Percentiles rank a stretch among this genome's conserved stretches.
Evolutionary conservation across 1,140 invertebrate genomes (phyloP).

Genomic region (Nebria ingens): DNA sequence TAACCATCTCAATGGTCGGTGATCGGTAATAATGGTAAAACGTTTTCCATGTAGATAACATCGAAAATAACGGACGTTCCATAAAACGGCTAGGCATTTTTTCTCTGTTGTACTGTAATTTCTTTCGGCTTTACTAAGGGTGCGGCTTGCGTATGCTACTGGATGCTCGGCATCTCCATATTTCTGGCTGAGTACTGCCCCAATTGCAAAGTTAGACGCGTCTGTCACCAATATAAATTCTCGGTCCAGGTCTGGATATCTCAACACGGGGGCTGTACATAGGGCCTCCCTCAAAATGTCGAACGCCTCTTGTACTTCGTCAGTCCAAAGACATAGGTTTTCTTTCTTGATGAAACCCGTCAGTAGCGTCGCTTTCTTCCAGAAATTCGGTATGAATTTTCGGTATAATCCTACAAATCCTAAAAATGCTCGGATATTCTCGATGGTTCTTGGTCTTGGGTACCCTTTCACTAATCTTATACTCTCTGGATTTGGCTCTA

Average conservation of each 20-base stretch:
- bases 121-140: conserved; percentile 21
- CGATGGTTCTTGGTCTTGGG: not conserved
- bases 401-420: not conserved
- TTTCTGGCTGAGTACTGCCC: not conserved
- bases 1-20: not conserved
- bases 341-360: not conserved
- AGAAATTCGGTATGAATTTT: not conserved
- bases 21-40: conserved; percentile 11
- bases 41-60: conserved; percentile 14
- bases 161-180: conserved; percentile 12
- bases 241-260: conserved; percentile 5
- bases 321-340: not conserved
- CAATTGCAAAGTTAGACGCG: conserved; percentile 10
- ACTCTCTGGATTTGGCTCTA: not conserved
- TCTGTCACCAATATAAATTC: conserved; percentile 9
- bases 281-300: not conserved
- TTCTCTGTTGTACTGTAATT: conserved; percentile 16
- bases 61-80: conserved; percentile 11
- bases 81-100: conserved; percentile 13
- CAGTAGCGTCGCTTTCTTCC: not conserved
- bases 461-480: not conserved
- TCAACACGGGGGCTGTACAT: not conserved
- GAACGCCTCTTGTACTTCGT: not conserved
- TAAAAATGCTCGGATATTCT: not conserved
- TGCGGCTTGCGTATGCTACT: conserved; percentile 22